A percentile compares a stretch with the other conserved stretches of the same genome.
Evolutionary conservation across 2,113 vertebrate genomes (phyloP).

Genomic region (Phocoena phocoena): DNA sequence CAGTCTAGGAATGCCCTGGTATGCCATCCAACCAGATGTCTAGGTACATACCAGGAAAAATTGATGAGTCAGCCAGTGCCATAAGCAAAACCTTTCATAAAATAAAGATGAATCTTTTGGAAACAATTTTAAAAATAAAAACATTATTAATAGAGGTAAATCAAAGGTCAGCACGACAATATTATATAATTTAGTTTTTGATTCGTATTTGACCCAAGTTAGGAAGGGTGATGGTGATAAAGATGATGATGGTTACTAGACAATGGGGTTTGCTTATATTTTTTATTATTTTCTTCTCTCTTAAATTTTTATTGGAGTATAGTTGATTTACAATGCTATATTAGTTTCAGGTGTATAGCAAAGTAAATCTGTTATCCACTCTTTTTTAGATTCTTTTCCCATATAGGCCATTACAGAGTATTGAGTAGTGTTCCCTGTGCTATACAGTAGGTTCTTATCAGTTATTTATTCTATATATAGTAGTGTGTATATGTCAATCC

Average conservation of each 20-base stretch:
- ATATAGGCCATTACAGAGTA: too few species aligned
- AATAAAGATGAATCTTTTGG: background rate
- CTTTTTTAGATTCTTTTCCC: too few species aligned
- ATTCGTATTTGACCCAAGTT: background rate
- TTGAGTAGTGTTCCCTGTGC: too few species aligned
- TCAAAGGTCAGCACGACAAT: background rate
- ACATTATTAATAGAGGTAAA: background rate
- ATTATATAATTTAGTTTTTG: background rate
- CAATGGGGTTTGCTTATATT: background rate
- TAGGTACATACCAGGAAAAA: background rate
- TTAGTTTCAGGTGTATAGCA: background rate
- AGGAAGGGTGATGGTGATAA: background rate
- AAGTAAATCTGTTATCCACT: background rate
- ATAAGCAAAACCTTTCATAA: background rate
- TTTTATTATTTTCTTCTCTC: background rate
- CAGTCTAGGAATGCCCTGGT: background rate
- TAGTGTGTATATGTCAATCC: background rate
- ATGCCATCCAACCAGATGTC: background rate
- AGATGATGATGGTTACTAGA: background rate
- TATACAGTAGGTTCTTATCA: too few species aligned
- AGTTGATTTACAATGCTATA: background rate
- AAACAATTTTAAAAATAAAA: background rate
- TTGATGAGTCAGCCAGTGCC: background rate
- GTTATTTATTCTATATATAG: too few species aligned
- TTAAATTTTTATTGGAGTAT: background rate